These are phyloP conservation scores for Clanis bilineata DNA, from an alignment of 2,888 invertebrate genomes.

Conservation along the genomic window DNA sequence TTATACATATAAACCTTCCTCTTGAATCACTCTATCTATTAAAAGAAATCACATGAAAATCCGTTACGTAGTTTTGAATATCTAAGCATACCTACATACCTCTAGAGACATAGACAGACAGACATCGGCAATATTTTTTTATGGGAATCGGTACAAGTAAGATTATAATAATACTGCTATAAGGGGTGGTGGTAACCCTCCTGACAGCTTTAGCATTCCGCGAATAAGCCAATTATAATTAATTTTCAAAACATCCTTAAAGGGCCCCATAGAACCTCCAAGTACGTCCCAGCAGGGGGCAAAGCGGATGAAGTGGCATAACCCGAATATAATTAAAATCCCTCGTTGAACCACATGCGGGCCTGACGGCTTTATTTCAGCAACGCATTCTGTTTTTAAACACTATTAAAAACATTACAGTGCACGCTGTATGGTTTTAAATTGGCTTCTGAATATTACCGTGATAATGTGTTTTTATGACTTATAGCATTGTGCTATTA, in stretches of 20 bases:
- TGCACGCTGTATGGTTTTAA: background rate
- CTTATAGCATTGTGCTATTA: background rate
- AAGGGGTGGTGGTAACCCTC: too few relatives aligned
- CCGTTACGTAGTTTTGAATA: too few relatives aligned
- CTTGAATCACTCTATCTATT: too few relatives aligned
- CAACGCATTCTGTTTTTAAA: conserved; percentile 3
- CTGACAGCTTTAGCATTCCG: too few relatives aligned
- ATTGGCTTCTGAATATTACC: background rate
- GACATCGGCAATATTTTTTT: too few relatives aligned
- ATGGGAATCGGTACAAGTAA: too few relatives aligned
- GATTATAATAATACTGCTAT: too few relatives aligned
- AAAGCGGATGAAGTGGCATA: conserved; percentile 18
- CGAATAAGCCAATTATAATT: background rate
- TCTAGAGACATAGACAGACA: too few relatives aligned
- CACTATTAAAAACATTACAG: background rate
- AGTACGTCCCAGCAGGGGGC: background rate
- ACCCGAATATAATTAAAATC: conserved; percentile 23
- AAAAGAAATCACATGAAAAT: too few relatives aligned
- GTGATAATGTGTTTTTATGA: background rate
- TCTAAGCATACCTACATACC: too few relatives aligned
- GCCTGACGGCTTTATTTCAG: conserved; percentile 18
- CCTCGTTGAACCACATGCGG: conserved; percentile 8
- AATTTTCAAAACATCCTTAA: background rate
- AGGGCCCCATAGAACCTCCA: background rate
- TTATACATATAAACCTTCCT: too few relatives aligned